A percentile compares a stretch with the other conserved stretches of the same genome.
phyloP scores from a whole-genome alignment of 2,888 invertebrate genomes.

The Dascillus cervinus region DNA sequence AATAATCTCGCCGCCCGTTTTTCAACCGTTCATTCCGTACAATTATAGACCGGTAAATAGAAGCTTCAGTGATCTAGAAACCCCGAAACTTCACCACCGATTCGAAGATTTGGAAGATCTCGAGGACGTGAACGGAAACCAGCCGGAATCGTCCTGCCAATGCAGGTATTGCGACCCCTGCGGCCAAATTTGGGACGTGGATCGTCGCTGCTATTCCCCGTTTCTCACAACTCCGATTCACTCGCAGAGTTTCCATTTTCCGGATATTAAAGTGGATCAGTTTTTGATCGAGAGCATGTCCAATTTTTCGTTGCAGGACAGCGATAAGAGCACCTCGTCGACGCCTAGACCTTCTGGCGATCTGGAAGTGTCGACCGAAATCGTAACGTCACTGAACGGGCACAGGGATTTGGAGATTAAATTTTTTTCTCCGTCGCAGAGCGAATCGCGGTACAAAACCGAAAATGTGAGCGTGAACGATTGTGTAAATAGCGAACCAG shows the following conservation, averaged over 20 bases:
- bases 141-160: constrained; percentile 52
- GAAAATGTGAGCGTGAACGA: too few species aligned
- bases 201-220: constrained; percentile 48
- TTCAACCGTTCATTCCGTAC: constrained; percentile 8
- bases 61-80: constrained; percentile 23
- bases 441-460: too few species aligned
- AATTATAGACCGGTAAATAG: constrained; percentile 6
- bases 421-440: constrained; percentile 62
- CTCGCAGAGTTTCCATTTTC: constrained; percentile 15
- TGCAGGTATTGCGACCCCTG: constrained; percentile 71
- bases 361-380: constrained; percentile 68
- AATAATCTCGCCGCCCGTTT: constrained; percentile 16
- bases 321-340: constrained; percentile 19
- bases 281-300: constrained; percentile 19
- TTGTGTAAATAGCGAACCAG: too few species aligned
- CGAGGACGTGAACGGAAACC: constrained; percentile 35
- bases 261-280: constrained; percentile 11
- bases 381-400: constrained; percentile 69
- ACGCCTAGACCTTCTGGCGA: constrained; percentile 36
- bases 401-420: constrained; percentile 73
- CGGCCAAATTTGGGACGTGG: constrained; percentile 68
- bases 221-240: constrained; percentile 43
- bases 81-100: constrained; percentile 38
- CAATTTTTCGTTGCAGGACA: constrained; percentile 7
- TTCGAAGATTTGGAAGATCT: constrained; percentile 41